Evolutionary conservation across 1,140 invertebrate species (phyloP), one percentile per base, ranked within the genome.

Genomic region (Meloidogyne exigua): DNA sequence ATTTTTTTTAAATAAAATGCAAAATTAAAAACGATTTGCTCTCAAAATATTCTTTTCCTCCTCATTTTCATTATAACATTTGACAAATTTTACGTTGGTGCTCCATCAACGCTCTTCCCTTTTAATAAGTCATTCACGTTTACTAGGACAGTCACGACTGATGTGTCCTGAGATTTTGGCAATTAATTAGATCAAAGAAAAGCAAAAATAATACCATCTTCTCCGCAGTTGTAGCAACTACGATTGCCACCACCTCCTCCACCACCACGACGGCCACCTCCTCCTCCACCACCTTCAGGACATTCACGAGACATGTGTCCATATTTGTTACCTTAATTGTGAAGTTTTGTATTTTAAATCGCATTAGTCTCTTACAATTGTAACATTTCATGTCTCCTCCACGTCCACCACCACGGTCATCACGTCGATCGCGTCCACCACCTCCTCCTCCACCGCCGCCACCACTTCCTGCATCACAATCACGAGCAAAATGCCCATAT

Each of bases 301-400:
- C 72, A 73, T 15, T 73, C 72, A 62, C 72, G 72, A 12, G 72
- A 73, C 18, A 73, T 64, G 26, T 73, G 72, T 13, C 72, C 72
- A 65, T 65, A 64, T 21, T 73, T 73, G 13, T 65, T 65, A 64
- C 72, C 72, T 73, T 9, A 65, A 72, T 7, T n/a, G 4, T 57
- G 1, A 57, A 57, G 7, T 39, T 39, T 39, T 39, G 10, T 39
- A 39, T 10, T 9, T 39, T 4, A 4, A 39, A 39, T 32, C 2
- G 28, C n/a, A n/a, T n/a, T n/a, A 39, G 9, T 9, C 10, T 10
- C 36, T 72, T 73, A 73, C 72, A 73, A 12, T 73, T 73, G 72
- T 62, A 73, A 65, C 72, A 73, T 26, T 64, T 57, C 49, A 57
- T 64, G 23, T 73, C 57, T 10, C 71, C 25, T 13, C 72, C 39